Base-by-base conservation (phyloP, 1,140 invertebrate species). In the Euwallacea similis region DNA sequence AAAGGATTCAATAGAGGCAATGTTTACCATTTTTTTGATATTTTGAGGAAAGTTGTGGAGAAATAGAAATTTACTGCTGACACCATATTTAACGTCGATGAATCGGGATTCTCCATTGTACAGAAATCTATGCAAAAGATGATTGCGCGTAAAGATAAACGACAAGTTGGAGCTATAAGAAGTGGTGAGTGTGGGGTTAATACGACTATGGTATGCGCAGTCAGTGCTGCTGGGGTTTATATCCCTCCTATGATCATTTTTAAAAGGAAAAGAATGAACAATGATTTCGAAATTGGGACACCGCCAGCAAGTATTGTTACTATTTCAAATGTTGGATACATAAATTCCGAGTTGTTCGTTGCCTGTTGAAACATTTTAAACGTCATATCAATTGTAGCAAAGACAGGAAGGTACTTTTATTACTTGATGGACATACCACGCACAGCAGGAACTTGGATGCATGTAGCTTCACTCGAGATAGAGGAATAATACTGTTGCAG, bases 91-190 rank as follows among this genome's bases (percentile, higher is more conserved):
- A 75, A 75, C 60, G 42, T 56, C 13, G 74, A 75, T 43, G 69
- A 73, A 58, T 71, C 68, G 1, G 68, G 54, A 7, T 43, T 76
- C 41, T 69, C 75, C 11, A 71, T 78, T 8, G 79, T 80, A 9
- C 78, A 79, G 70, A 81, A 83, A 42, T 82, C 81, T 73, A 79
- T 79, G 16, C 59, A 71, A 54, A 84, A 82, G 74, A 76, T 87
- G 63, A 71, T 86, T 15, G 78, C 81, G 58, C 42, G 44, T 11
- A 83, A 80, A 76, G 79, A 80, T 21, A 69, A 75, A 46, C 80
- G 82, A 65, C 81, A 86, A 76, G 78, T 86, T 56, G 83, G 80
- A n/a, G 73, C 79, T 59, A 42, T 84, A 6, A 83, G 81, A 4
- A 84, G 61, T 16, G 67, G 64, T 9, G 44, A 65, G n/a, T 66